These are phyloP conservation scores for Drosophila littoralis DNA, from an alignment of 1,140 invertebrate genomes.

Conservation along the genomic window DNA sequence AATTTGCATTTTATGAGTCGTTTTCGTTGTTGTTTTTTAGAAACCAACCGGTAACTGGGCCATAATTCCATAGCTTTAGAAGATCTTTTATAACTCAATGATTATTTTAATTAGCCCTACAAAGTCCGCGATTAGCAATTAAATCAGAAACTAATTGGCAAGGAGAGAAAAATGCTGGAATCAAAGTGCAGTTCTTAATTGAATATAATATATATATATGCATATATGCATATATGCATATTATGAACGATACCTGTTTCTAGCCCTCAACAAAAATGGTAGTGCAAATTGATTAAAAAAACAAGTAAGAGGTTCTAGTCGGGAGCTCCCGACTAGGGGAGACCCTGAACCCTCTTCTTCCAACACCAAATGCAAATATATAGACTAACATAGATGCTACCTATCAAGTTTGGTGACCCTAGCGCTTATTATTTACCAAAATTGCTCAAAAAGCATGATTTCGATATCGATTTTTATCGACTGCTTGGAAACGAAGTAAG, in stretches of 20 bases:
- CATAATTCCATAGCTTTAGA: conserved; percentile 4
- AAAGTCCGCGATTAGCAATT: neutral
- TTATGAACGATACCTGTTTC: neutral
- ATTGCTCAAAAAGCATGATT: too few species aligned
- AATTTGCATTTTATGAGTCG: conserved; percentile 74
- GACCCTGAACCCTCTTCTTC: too few species aligned
- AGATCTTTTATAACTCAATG: neutral
- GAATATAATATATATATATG: neutral
- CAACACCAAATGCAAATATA: too few species aligned
- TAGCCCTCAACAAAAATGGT: neutral
- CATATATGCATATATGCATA: neutral
- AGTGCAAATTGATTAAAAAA: neutral
- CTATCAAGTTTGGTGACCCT: too few species aligned
- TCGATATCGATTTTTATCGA: too few species aligned
- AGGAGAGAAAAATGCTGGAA: neutral
- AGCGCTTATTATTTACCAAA: too few species aligned
- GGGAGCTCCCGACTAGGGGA: too few species aligned
- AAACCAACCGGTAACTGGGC: conserved; percentile 40
- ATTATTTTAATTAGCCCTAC: conserved; percentile 6
- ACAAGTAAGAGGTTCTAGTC: too few species aligned
- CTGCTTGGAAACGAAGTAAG: too few species aligned
- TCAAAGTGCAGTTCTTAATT: neutral
- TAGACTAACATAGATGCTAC: too few species aligned
- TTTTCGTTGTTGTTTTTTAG: conserved; percentile 27
- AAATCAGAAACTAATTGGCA: neutral